Evolutionary conservation across 2,888 invertebrate genomes (phyloP), one percentile per base, ranked within the genome.

Genomic region (Cyrtodaria siliqua): DNA sequence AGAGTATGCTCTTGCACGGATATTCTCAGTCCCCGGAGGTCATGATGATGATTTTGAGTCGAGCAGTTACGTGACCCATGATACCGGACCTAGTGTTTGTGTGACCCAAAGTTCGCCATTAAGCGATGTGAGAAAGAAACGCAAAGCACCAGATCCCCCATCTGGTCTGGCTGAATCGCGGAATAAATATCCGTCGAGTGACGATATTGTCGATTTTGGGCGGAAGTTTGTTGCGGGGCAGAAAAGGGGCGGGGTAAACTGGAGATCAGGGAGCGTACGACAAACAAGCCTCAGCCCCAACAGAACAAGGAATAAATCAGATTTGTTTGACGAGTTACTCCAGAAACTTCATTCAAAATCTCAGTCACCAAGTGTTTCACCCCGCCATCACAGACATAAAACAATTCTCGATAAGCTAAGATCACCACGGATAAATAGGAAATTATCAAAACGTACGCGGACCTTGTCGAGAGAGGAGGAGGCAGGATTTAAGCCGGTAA

Each of bases 171-270:
- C 42, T 16, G 44, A 24, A 6, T 56, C 72, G 14, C 53, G 80
- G 16, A 57, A 56, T 16, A 80, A 76, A 40, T 80, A 66, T 44
- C 80, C 80, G 9, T 80, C 80, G n/a, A 80, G 80, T 56, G 80
- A 80, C 47, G 63, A 76, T 49, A 80, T 80, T 44, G 59, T 76
- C 8, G 73, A 71, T 20, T 40, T 57, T 38, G 53, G 23, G n/a
- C 3, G 49, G 66, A 24, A 61, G 38, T 52, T 18, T 27, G 9
- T 52, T 24, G 47, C 18, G 12, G 2, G 44, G 18, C 8, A 40
- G 42, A 20, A 33, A 47, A 8, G 44, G 44, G 16, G n/a, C 16
- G 44, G 44, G n/a, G 20, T 6, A 9, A 44, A 16, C 44, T 9
- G 20, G 6, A 20, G 44, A 33, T 33, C 33, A 8, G 33, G 33